Base-by-base conservation (phyloP, 2,888 invertebrate species). In the Lapara coniferarum region DNA sequence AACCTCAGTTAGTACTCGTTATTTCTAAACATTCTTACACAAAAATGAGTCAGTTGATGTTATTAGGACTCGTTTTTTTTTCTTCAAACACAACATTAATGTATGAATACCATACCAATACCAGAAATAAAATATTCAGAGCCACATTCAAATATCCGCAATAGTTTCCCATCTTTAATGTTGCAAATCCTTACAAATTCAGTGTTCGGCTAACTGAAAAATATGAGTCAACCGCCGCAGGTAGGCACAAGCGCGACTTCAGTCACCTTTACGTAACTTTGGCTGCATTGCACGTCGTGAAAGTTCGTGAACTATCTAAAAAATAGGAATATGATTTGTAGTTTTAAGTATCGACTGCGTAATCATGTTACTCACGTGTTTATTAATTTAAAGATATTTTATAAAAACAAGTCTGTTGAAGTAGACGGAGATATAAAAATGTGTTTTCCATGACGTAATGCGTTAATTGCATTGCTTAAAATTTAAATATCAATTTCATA, bases 111-210 rank as follows among this genome's bases (percentile, higher is more conserved):
- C 5, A 37, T 37, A 25, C 25, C 25, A 25, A 25, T 25, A 25
- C 25, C 25, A 25, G 25, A 25, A 25, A 25, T n/a, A 25, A 16
- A 19, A 19, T 63, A 63, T 49, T 12, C 19, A 19, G 3, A 63
- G 12, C n/a, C 46, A 12, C 19, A 46, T 46, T 46, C 19, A 46
- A 16, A n/a, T 46, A 63, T 49, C 19, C 19, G 46, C 44, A 30
- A 12, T 49, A 63, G 46, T 19, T 49, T 49, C 49, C 46, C 19
- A n/a, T 59, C 10, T 56, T 70, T 73, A 63, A 69, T 69, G 72
- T 25, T 19, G 19, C 70, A 72, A 71, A 75, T 68, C 75, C 49
- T 63, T 19, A 19, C 63, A 49, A 63, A 63, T 63, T 19, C 63
- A 49, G 19, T 63, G 63, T 63, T 63, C 49, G 63, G 19, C 49